Base-by-base conservation (phyloP, 2,888 invertebrate genomes). In the Agrochola macilenta region DNA sequence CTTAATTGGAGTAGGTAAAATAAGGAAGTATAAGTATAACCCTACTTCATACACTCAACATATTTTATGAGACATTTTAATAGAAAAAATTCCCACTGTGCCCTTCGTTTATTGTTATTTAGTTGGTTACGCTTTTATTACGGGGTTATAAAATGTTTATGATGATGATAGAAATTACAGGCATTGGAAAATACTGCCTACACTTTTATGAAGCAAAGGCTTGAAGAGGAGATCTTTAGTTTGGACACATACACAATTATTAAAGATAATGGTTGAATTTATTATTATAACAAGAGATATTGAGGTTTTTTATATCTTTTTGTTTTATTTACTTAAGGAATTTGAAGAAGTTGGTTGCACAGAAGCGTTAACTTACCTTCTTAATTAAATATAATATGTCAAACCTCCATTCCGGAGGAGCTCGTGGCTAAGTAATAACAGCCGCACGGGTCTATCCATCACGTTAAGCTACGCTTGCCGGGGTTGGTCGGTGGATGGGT, bases 121-220 rank as follows among this genome's bases (percentile, higher is more conserved):
- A 79, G 85, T 82, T 78, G 79, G 73, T 73, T 82, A 79, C 74
- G 71, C 71, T 87, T 88, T 87, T 87, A 87, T 84, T 84, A 80
- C 76, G 35, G 54, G 49, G 85, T 69, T 76, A 82, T 87, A 88
- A 87, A 83, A 82, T 74, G 72, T 83, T 87, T 88, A 88, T 83
- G 82, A 82, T 82, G 85, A 85, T 84, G 81, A 79, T 75, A 73
- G 70, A 79, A 78, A 88, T 85, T 83, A 84, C 74, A 74, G 61
- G 64, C 74, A 81, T 77, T 63, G 74, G 46, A 76, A 73, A 64
- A 82, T 69, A 74, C 57, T 71, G 39, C 69, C 30, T 76, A 39
- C 58, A 78, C 74, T 54, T 75, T 58, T 73, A 61, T 61, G 9
- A 60, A 81, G 72, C 64, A 64, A 74, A 63, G 30, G 49, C 30